Evolutionary conservation across 2,113 vertebrate species (phyloP).

Genomic region (Hippoglossus stenolepis): DNA sequence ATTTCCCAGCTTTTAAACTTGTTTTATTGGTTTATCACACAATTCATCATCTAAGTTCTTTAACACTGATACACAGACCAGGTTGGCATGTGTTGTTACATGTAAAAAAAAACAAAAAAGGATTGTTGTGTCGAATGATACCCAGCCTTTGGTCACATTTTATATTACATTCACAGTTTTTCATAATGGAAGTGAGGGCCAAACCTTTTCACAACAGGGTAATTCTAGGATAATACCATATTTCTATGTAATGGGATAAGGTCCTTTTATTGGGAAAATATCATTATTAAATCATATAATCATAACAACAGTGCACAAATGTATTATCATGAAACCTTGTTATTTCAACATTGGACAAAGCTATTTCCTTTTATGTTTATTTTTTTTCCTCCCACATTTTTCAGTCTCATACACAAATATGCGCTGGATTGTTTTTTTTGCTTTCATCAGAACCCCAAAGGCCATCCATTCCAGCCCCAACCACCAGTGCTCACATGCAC

Average conservation of each 20-base stretch:
- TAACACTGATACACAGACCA: background rate
- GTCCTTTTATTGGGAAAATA: background rate
- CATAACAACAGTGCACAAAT: background rate
- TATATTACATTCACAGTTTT: background rate
- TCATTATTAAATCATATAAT: background rate
- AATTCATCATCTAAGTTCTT: background rate
- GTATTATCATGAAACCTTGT: background rate
- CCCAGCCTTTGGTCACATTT: background rate
- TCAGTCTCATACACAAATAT: constrained; percentile 19
- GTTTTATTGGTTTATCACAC: background rate
- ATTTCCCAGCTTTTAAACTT: background rate
- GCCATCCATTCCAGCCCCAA: constrained; percentile 29
- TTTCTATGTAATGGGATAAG: background rate
- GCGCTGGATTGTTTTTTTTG: constrained; percentile 32
- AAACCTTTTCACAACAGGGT: background rate
- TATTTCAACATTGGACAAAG: background rate
- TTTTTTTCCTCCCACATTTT: background rate
- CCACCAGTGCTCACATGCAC: constrained; percentile 45
- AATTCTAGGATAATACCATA: background rate
- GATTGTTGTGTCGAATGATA: background rate
- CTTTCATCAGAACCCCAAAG: constrained; percentile 48
- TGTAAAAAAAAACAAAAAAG: no score
- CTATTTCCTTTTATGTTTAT: constrained; percentile 1
- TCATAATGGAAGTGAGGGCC: background rate
- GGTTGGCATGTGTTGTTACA: no score